Percentiles rank a stretch among this genome's conserved stretches.
phyloP scores from a whole-genome alignment of 2,888 invertebrate species.

The Cartodere bifasciata region DNA sequence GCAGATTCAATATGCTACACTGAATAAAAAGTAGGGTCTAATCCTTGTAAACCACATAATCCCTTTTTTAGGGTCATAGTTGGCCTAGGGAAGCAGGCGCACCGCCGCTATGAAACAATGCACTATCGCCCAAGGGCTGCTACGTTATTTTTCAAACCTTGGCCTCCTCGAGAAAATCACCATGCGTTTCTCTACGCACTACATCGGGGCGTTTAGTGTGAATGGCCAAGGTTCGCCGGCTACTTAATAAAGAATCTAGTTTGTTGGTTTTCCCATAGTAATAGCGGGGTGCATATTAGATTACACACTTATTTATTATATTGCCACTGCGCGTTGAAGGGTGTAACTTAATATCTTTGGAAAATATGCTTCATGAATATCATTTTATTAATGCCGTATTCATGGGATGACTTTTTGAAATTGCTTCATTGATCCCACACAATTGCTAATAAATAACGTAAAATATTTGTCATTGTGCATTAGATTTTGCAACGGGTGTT shows the following conservation, averaged over 20 bases:
- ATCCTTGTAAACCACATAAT: slow-evolving; percentile 35
- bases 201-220: too few species aligned
- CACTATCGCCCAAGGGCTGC: slow-evolving; percentile 3
- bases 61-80: too few species aligned
- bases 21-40: slow-evolving; percentile 32
- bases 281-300: slow-evolving; percentile 33
- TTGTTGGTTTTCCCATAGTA: slow-evolving; percentile 22
- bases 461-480: too few species aligned
- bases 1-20: slow-evolving; percentile 33
- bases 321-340: slow-evolving; percentile 27
- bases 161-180: too few species aligned
- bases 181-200: too few species aligned
- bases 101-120: slow-evolving; percentile 12
- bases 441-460: too few species aligned
- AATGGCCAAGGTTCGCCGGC: too few species aligned
- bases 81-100: slow-evolving; percentile 18
- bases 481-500: too few species aligned
- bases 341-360: slow-evolving; percentile 31
- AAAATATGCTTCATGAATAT: slow-evolving; percentile 29
- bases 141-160: too few species aligned
- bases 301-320: slow-evolving; percentile 34
- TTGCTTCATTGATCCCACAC: too few species aligned
- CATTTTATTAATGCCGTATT: slow-evolving; percentile 30
- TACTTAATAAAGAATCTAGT: too few species aligned
- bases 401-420: too few species aligned